Evolutionary conservation across 2,797 vertebrate genomes (phyloP), one percentile per base, ranked within the genome.

Genomic region (Buphagus erythrorhynchus): DNA sequence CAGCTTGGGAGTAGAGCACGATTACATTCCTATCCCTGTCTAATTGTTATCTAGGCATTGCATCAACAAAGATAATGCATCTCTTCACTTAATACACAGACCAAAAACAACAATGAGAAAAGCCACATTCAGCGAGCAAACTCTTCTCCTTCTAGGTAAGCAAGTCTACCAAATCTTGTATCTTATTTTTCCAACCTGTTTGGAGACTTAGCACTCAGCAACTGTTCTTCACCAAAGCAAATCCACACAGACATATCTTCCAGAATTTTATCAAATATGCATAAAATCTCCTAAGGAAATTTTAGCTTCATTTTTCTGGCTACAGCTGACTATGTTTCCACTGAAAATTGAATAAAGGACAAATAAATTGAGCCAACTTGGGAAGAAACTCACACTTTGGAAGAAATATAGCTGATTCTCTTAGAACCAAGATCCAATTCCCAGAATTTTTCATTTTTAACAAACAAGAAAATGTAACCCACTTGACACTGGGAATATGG

Each of bases 221-320:
- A 48, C 26, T 86, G 33, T 25, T 76, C 71, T 75, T 75, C 55
- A 74, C 51, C 76, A 75, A 93, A 84, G 69, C 35, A 91, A 94
- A 90, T 65, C 49, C 63, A 80, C 19, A 31, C 31, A 29, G 16
- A 43, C 12, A 31, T 48, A 59, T 40, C 46, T 93, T 90, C 35
- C 51, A 73, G 31, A 62, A 90, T 45, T 77, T 89, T 72, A 84
- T 51, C 36, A 91, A 57, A 90, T 46, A 82, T 29, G 42, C 58
- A 78, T 52, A 52, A 87, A 80, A 85, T 49, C 88, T 92, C 46
- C n/a, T 88, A 89, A 92, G 55, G 13, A 93, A 91, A 51, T 86
- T 90, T 52, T 35, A 54, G 28, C 16, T 86, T 91, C 2, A 35
- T 69, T 80, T 91, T 79, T 58, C 67, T 84, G 51, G 38, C 67